These are phyloP conservation scores for Muscidifurax raptorellus DNA, from an alignment of 1,140 invertebrate genomes.

Conservation along the genomic window DNA sequence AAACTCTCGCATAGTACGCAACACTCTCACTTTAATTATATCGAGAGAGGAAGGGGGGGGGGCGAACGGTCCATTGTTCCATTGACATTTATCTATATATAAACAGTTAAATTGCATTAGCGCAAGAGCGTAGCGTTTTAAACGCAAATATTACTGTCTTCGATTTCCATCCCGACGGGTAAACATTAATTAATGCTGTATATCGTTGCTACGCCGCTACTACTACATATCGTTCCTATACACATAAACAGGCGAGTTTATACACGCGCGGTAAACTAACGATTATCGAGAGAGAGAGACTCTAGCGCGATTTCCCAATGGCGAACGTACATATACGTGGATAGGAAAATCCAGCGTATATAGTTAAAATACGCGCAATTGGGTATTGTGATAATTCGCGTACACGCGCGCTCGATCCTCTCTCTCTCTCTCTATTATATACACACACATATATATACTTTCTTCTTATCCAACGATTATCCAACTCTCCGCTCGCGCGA, in stretches of 20 bases:
- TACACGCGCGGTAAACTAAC: no score
- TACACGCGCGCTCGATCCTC: no score
- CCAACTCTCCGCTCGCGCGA: conserved; percentile 45
- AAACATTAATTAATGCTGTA: background rate
- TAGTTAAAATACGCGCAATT: background rate
- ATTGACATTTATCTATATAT: conserved; percentile 11
- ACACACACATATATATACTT: conserved; percentile 41
- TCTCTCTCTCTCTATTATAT: background rate
- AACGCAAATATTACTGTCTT: conserved; percentile 11
- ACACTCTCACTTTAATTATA: conserved; percentile 35
- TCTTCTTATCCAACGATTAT: conserved; percentile 64
- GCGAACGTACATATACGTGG: no score
- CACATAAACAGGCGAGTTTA: no score
- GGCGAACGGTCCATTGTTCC: conserved; percentile 3
- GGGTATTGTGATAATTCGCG: background rate
- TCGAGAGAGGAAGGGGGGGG: background rate
- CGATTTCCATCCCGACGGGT: background rate
- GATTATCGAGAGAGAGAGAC: background rate
- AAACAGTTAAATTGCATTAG: conserved; percentile 17
- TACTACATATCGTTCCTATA: background rate
- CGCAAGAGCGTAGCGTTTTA: background rate
- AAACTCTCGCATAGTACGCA: background rate
- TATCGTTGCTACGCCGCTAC: no score
- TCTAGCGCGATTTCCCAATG: background rate
- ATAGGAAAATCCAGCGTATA: background rate